Conservation (phyloP, 1,140 invertebrate species). For the Pectinophora gossypiella region DNA sequence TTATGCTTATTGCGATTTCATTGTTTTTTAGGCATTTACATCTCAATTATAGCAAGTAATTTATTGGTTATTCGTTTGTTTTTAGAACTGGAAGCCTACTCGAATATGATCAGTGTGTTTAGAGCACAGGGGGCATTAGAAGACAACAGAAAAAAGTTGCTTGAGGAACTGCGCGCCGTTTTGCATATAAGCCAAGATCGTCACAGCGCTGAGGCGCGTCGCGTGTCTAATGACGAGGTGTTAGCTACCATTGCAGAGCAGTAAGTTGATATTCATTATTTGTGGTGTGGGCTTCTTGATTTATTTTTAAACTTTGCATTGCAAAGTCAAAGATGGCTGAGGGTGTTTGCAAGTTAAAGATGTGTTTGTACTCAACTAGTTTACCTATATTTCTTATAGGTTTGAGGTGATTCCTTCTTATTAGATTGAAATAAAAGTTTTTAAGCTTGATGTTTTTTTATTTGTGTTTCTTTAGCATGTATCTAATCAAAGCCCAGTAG, state of each 20-base stretch:
- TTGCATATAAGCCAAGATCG: slow-evolving; percentile 93
- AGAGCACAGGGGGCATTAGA: slow-evolving; percentile 93
- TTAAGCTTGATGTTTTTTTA: slow-evolving; percentile 15
- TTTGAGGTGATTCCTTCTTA: slow-evolving; percentile 24
- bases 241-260: slow-evolving; percentile 90
- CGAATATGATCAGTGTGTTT: slow-evolving; percentile 90
- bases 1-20: slow-evolving; percentile 21
- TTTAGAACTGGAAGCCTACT: slow-evolving; percentile 93
- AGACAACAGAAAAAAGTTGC: slow-evolving; percentile 87
- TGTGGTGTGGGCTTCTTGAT: slow-evolving; percentile 32
- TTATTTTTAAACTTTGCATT: slow-evolving; percentile 50
- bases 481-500: neutral
- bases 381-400: slow-evolving; percentile 2
- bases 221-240: slow-evolving; percentile 93
- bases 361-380: neutral
- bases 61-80: slow-evolving; percentile 40
- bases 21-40: slow-evolving; percentile 23
- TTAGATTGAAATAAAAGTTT: slow-evolving; percentile 25
- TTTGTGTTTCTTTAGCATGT: neutral
- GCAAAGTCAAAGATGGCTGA: slow-evolving; percentile 58
- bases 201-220: slow-evolving; percentile 91
- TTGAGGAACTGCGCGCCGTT: slow-evolving; percentile 86
- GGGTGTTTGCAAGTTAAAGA: slow-evolving; percentile 21
- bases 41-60: slow-evolving; percentile 22
- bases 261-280: slow-evolving; percentile 76